Evolutionary conservation across 2,113 vertebrate species (phyloP), one percentile per base, ranked within the genome.

Genomic region (Datnioides undecimradiatus): DNA sequence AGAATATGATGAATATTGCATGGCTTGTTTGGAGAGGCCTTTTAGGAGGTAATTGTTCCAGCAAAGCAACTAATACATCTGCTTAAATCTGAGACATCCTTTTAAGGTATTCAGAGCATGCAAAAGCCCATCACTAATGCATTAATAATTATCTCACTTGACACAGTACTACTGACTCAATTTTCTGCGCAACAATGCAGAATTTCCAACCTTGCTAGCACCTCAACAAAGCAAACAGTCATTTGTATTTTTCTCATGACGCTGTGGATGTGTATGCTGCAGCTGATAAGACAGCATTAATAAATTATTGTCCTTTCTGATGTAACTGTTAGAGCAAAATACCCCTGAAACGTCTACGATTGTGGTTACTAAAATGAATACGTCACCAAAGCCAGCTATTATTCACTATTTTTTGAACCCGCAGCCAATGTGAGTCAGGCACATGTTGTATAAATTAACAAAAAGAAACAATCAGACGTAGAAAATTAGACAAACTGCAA

Each of bases 1-100:
- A 69, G 23, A 80, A 66, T 27, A 69, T 82, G 80, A 88, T 89
- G 74, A 87, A 85, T 80, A 87, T 85, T 89, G 76, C 79, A 82
- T 83, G 77, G 45, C 45, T 59, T 77, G 69, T 86, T 82, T 87
- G 29, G 73, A 79, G 49, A 82, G 46, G 80, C 49, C 54, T 87
- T 86, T 83, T 67, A 69, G 10, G 21, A 4, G 51, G 45, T 79
- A 85, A 91, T 81, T 88, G 73, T 82, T 76, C 40, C 21, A 36
- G 52, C 49, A 80, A 76, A 73, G 80, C 76, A 73, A 66, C 60
- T 23, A 82, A 84, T 82, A 46, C 7, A 3, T 73, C 57, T 36
- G 38, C 46, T 75, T 46, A 67, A 75, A 84, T 78, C 52, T 73
- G 67, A 79, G 40, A 52, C 64, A 41, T 63, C 49, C 62, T 51